Evolutionary conservation across 2,888 invertebrate genomes (phyloP).

Genomic region (Melanostoma scalare): DNA sequence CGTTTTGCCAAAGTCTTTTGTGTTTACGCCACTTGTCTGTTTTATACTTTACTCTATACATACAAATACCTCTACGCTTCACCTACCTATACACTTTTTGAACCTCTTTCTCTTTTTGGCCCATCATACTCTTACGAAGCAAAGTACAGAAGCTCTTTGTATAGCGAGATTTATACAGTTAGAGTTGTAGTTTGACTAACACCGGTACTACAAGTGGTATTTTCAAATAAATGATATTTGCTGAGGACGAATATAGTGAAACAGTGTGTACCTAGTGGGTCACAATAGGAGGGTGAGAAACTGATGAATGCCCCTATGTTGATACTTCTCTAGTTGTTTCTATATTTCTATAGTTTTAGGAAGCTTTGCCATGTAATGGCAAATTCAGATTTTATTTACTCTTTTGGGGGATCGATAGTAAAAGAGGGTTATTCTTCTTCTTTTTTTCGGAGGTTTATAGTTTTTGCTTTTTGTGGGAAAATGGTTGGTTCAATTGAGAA

Average conservation of each 20-base stretch:
- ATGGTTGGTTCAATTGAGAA: conserved; percentile 26
- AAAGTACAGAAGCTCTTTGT: conserved; percentile 26
- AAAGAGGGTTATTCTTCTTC: neutral
- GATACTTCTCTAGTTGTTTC: conserved; percentile 44
- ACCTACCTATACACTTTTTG: conserved; percentile 38
- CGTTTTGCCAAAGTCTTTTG: conserved; percentile 68
- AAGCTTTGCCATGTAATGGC: conserved; percentile 48
- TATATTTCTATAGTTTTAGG: conserved; percentile 24
- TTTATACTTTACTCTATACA: conserved; percentile 13
- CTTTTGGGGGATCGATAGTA: conserved; percentile 37
- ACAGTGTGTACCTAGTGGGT: conserved; percentile 35
- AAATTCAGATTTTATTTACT: conserved; percentile 66
- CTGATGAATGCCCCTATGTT: conserved; percentile 37
- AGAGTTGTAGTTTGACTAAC: conserved; percentile 39
- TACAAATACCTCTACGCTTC: too few species aligned
- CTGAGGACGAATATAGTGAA: conserved; percentile 57
- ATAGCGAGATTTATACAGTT: conserved; percentile 56
- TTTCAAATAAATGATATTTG: conserved; percentile 71
- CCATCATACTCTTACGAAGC: conserved; percentile 1
- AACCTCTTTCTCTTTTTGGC: conserved; percentile 11
- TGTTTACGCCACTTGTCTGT: conserved; percentile 64
- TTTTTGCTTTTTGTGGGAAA: neutral
- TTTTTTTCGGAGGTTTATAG: neutral
- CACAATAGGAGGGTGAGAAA: conserved; percentile 8
- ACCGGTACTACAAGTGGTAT: conserved; percentile 64